Conservation (phyloP, 2,888 invertebrate genomes). For the Leptinotarsa juncta region DNA sequence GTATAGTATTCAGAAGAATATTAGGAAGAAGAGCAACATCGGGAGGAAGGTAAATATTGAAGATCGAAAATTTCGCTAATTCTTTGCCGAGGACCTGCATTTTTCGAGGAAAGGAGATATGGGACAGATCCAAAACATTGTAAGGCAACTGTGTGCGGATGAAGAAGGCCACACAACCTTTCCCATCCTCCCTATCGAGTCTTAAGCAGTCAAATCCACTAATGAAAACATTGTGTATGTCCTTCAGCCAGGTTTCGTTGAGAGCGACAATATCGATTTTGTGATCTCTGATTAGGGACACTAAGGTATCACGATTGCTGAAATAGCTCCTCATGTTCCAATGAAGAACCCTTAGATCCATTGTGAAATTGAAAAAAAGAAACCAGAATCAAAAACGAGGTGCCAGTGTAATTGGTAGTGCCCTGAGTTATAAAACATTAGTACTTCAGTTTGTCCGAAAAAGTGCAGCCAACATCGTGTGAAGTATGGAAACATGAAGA, state of each 20-base stretch:
- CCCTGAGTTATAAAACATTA: neutral
- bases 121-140: neutral
- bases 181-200: slow-evolving; percentile 1
- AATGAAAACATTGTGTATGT: neutral
- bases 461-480: neutral
- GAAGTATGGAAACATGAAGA: neutral
- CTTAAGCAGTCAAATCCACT: neutral
- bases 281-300: neutral
- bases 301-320: neutral
- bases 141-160: neutral
- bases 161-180: neutral
- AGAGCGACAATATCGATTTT: neutral
- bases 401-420: neutral
- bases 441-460: neutral
- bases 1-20: neutral
- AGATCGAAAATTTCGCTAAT: neutral
- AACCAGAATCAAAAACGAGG: neutral
- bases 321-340: slow-evolving; percentile 6
- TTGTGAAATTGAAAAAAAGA: neutral
- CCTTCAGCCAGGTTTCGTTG: neutral
- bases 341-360: neutral
- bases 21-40: neutral
- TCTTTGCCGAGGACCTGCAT: neutral
- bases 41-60: slow-evolving; percentile 4
- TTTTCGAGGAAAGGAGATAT: neutral